Evolutionary conservation across 2,888 invertebrate genomes (phyloP).

Genomic region (Pediacus dermestoides): DNA sequence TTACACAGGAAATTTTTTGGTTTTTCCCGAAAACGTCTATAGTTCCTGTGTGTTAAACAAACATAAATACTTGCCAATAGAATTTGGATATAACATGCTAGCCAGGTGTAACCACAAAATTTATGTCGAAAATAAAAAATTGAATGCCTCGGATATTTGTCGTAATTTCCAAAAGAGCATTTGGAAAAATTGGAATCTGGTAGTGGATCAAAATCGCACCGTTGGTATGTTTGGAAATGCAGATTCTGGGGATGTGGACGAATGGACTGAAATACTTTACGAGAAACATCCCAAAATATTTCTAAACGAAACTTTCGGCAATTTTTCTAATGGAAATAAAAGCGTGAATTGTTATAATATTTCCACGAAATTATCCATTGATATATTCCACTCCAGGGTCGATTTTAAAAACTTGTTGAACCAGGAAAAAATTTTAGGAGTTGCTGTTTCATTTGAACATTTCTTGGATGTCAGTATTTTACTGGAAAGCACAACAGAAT

Average conservation of each 20-base stretch:
- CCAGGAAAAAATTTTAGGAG: slow-evolving; percentile 45
- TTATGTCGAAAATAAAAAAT: background rate
- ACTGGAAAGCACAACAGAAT: slow-evolving; percentile 24
- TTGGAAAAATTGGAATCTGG: slow-evolving; percentile 36
- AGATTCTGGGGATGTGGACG: slow-evolving; percentile 41
- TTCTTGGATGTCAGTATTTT: slow-evolving; percentile 13
- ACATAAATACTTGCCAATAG: slow-evolving; percentile 43
- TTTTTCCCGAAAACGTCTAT: slow-evolving; percentile 47
- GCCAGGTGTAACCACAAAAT: slow-evolving; percentile 46
- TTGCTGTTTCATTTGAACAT: slow-evolving; percentile 25
- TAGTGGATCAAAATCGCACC: slow-evolving; percentile 34
- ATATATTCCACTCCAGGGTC: slow-evolving; percentile 51
- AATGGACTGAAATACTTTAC: slow-evolving; percentile 53
- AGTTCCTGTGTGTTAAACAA: slow-evolving; percentile 50
- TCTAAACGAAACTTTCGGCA: slow-evolving; percentile 34
- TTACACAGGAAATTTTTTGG: slow-evolving; percentile 40
- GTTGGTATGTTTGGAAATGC: slow-evolving; percentile 55
- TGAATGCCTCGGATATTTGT: slow-evolving; percentile 37
- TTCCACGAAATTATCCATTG: slow-evolving; percentile 42
- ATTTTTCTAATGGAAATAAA: slow-evolving; percentile 40
- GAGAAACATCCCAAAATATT: slow-evolving; percentile 40
- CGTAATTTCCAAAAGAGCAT: slow-evolving; percentile 39
- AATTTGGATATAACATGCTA: slow-evolving; percentile 54
- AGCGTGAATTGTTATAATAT: slow-evolving; percentile 45
- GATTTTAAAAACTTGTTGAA: slow-evolving; percentile 37